phyloP scores from a whole-genome alignment of 1,140 invertebrate species.

The Philaenus spumarius region DNA sequence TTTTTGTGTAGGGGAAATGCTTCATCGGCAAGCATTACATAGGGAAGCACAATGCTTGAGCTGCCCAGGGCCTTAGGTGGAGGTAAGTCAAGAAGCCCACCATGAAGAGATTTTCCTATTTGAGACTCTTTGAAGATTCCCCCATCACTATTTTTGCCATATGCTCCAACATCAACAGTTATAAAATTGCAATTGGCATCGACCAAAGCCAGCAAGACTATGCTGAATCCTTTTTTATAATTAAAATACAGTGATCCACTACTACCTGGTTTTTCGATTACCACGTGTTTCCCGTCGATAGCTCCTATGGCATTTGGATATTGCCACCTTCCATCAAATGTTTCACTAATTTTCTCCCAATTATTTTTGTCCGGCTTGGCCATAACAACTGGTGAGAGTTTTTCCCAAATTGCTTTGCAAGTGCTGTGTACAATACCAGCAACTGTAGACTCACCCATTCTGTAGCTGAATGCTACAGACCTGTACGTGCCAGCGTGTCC shows the following conservation, averaged over 20 bases:
- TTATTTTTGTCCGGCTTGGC: conserved; percentile 14
- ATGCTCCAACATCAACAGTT: conserved; percentile 37
- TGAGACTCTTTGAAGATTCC: conserved; percentile 24
- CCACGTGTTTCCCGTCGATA: conserved; percentile 40
- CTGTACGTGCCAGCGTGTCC: conserved; percentile 16
- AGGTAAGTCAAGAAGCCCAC: conserved; percentile 22
- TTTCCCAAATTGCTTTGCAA: conserved; percentile 21
- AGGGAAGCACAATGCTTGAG: conserved; percentile 25
- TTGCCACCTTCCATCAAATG: conserved; percentile 21
- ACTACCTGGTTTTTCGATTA: conserved; percentile 37
- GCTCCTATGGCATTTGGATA: conserved; percentile 5
- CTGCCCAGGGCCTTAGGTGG: too few relatives aligned
- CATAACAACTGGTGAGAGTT: conserved; percentile 23
- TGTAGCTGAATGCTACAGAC: conserved; percentile 17
- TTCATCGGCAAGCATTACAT: conserved; percentile 35
- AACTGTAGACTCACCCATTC: conserved; percentile 23
- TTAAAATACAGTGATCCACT: conserved; percentile 40
- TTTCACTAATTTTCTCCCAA: conserved; percentile 10
- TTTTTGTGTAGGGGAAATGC: conserved; percentile 32
- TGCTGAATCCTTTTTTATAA: conserved; percentile 39
- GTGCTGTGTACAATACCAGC: conserved; percentile 22
- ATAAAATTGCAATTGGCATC: conserved; percentile 41
- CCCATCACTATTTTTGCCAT: conserved; percentile 38
- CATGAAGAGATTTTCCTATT: conserved; percentile 24
- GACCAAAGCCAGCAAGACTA: conserved; percentile 40